Evolutionary conservation across 2,797 vertebrate genomes (phyloP), one percentile per base, ranked within the genome.

Genomic region (Artibeus jamaicensis): DNA sequence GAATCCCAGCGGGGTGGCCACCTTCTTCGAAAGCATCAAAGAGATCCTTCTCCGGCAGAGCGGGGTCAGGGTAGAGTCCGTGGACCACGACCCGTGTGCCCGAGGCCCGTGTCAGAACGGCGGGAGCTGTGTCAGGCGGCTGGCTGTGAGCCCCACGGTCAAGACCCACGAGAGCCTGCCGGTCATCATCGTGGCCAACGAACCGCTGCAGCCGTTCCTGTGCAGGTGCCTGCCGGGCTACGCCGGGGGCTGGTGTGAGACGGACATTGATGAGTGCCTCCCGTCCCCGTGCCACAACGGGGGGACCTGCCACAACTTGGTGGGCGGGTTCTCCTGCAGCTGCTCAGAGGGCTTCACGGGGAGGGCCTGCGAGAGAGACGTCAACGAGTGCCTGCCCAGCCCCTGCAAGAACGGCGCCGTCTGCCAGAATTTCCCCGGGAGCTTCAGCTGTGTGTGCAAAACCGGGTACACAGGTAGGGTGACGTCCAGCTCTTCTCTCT

Each of bases 11-110:
- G 99, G 99, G 0, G 99, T 99, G 73, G 99, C 99, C 92, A 99
- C 99, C 94, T 99, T 99, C 98, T 99, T 99, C 11, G 99, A 99
- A 98, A 99, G 99, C 98, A 99, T 99, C 98, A 99, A 99, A 98
- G 99, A 99, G 55, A 97, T 99, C 92, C 98, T 99, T 62, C 98
- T 99, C 95, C 99, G 99, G 59, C 99, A 99, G 98, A 99, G 99
- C 0, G 99, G 99, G 8, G 99, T 99, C 62, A 98, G 98, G 96
- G 98, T 99, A 10, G 99, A 99, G 95, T 99, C 99, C 0, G 99
- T 99, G 97, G 99, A 99, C 98, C 99, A 99, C 0, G 99, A 99
- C 98, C 98, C 99, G 2, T 99, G 99, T 96, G 96, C 98, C 29
- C 99, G 98, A 10, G 99, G 98, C 97, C 99, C 99, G 0, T 99